Evolutionary conservation across 2,113 vertebrate species (phyloP).

Genomic region (Cryptoleucopteryx plumbea): DNA sequence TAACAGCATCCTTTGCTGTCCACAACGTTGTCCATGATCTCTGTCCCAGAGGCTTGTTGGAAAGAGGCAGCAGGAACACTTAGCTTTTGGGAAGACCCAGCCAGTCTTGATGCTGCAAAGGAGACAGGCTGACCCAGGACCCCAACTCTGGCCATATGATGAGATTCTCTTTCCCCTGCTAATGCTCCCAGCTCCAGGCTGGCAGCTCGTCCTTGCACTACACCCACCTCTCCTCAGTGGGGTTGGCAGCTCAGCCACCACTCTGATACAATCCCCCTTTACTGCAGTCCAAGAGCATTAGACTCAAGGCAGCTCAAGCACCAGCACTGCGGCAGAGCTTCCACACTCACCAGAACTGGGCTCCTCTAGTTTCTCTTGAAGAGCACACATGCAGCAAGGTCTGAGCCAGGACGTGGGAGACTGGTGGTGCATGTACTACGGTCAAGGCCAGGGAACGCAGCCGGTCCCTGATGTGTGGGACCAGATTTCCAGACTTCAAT

Average conservation of each 20-base stretch:
- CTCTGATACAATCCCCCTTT: background rate
- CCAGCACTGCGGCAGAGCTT: background rate
- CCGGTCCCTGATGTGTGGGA: fast-evolving
- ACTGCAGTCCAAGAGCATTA: background rate
- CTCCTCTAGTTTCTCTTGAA: background rate
- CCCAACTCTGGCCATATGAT: background rate
- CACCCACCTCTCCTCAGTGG: background rate
- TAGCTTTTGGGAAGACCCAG: background rate
- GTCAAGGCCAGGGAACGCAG: background rate
- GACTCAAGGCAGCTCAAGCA: background rate
- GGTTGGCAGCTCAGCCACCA: background rate
- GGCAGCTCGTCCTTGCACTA: background rate
- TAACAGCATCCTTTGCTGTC: background rate
- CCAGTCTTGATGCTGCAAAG: background rate
- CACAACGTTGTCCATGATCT: background rate
- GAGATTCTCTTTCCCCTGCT: background rate
- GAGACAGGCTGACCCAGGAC: background rate
- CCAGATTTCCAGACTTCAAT: background rate
- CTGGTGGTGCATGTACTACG: background rate
- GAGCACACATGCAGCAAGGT: background rate
- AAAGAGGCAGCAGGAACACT: background rate
- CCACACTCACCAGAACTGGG: background rate
- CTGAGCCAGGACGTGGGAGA: background rate
- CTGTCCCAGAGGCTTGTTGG: background rate
- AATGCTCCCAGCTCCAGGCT: background rate